phyloP scores from a whole-genome alignment of 2,888 invertebrate genomes.

The Keiferia lycopersicella region DNA sequence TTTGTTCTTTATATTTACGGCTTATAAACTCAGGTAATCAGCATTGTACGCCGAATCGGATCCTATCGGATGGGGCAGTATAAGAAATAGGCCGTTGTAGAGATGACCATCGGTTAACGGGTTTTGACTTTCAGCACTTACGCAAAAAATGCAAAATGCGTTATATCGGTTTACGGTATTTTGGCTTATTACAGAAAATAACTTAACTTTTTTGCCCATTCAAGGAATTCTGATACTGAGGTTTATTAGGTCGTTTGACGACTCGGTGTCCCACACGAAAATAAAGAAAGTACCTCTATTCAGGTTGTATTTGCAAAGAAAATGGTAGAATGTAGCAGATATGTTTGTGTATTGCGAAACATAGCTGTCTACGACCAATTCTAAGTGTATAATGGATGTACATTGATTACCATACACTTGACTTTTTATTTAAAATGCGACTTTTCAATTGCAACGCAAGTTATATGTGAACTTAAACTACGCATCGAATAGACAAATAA shows the following conservation, averaged over 20 bases:
- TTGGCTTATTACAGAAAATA: background rate
- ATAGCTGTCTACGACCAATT: background rate
- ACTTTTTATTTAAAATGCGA: conserved; percentile 27
- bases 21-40: background rate
- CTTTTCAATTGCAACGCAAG: background rate
- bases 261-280: no score
- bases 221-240: no score
- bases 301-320: no score
- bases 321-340: no score
- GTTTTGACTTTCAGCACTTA: background rate
- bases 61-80: no score
- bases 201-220: no score
- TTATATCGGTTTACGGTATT: background rate
- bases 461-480: background rate
- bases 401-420: conserved; percentile 32
- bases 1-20: no score
- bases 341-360: background rate
- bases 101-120: background rate
- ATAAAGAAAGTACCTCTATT: no score
- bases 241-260: no score
- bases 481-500: background rate
- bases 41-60: background rate
- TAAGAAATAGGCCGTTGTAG: no score
- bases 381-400: background rate
- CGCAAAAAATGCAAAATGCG: conserved; percentile 3